phyloP scores from a whole-genome alignment of 2,113 vertebrate species.

The Chunga burmeisteri region DNA sequence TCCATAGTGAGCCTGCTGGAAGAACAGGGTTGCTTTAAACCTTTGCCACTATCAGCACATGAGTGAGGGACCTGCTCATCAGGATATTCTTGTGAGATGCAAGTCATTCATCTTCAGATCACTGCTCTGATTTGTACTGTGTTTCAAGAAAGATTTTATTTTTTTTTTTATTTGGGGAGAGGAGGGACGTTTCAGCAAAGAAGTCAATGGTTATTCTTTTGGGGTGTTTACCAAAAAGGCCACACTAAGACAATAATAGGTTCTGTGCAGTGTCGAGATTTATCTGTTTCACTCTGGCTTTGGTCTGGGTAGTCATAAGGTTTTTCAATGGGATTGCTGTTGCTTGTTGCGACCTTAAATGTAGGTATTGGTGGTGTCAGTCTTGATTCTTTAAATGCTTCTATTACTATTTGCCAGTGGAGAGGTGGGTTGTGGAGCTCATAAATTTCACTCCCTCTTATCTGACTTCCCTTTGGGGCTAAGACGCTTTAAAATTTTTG shows the following conservation, averaged over 20 bases:
- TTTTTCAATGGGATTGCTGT: not conserved
- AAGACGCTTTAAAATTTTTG: not conserved
- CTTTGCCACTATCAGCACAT: not conserved
- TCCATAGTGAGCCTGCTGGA: rapidly evolving
- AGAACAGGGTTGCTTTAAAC: not conserved
- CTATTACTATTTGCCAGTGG: not conserved
- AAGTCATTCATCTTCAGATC: not conserved
- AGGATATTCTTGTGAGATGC: not conserved
- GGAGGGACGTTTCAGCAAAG: not conserved
- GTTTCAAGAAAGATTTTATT: not conserved
- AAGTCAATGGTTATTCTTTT: not conserved
- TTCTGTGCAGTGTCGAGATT: not conserved
- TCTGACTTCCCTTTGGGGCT: not conserved
- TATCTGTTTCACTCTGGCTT: not conserved
- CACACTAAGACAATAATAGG: not conserved
- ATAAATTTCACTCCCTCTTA: not conserved
- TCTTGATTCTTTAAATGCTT: not conserved
- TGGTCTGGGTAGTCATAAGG: not conserved
- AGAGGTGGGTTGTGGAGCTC: not conserved
- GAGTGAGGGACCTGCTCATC: not conserved
- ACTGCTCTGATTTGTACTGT: not conserved
- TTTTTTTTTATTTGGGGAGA: not conserved
- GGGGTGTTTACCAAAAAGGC: not conserved
- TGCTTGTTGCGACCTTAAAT: not conserved
- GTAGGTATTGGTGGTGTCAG: not conserved